These are phyloP conservation scores for Seriola rivoliana DNA, from an alignment of 2,113 vertebrate genomes.

Conservation along the genomic window DNA sequence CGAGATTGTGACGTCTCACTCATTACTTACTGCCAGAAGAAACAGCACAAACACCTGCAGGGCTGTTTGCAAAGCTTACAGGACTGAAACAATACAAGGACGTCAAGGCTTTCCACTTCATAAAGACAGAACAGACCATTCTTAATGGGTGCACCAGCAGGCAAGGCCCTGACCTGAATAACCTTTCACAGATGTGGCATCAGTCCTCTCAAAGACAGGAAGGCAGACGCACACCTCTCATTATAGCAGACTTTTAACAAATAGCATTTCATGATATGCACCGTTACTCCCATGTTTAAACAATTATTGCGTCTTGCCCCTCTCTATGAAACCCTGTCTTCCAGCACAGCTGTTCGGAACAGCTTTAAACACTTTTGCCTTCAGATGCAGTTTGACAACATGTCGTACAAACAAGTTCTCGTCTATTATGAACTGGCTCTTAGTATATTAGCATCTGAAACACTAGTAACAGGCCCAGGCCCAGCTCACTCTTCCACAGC, in stretches of 20 bases:
- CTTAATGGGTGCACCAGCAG: slow-evolving; percentile 9
- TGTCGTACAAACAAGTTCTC: background rate
- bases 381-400: background rate
- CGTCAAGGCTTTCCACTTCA: background rate
- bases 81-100: background rate
- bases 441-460: slow-evolving; percentile 6
- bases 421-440: background rate
- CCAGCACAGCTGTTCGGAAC: background rate
- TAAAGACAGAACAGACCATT: background rate
- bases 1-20: slow-evolving; percentile 15
- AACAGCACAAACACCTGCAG: slow-evolving; percentile 1
- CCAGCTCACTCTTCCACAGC: background rate
- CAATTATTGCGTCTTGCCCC: background rate
- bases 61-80: background rate
- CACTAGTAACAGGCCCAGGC: background rate
- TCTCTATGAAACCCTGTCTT: background rate
- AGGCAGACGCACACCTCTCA: background rate
- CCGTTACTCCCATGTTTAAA: too few relatives aligned
- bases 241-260: background rate
- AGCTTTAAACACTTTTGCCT: background rate
- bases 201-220: background rate
- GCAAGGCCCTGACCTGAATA: slow-evolving; percentile 40
- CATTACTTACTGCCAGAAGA: slow-evolving; percentile 47
- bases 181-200: slow-evolving; percentile 16
- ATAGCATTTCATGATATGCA: background rate